Percentiles rank a stretch among this genome's conserved stretches.
phyloP scores from a whole-genome alignment of 2,888 invertebrate genomes.

The Choreutis nemorana region DNA sequence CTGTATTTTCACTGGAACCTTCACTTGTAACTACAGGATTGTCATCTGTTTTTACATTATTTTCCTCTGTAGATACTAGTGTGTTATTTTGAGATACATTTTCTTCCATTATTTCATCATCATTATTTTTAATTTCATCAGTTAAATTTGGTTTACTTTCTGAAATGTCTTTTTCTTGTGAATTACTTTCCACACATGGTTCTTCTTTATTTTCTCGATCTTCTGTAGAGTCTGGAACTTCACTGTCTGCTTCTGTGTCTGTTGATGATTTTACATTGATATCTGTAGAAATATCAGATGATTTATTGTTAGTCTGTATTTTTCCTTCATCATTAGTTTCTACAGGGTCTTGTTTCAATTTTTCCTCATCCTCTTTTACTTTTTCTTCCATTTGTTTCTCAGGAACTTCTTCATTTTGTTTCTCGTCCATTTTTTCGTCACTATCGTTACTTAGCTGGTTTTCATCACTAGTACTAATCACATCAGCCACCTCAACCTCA shows the following conservation, averaged over 20 bases:
- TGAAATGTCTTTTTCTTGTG: no score
- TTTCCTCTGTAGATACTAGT: neutral
- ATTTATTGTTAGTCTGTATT: no score
- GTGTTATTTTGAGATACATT: neutral
- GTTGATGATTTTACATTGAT: no score
- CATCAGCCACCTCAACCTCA: slow-evolving; percentile 20
- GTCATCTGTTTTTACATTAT: neutral
- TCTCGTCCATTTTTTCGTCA: neutral
- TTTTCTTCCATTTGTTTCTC: neutral
- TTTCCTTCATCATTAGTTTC: no score
- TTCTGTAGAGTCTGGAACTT: no score
- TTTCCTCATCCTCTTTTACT: neutral
- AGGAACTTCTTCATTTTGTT: neutral
- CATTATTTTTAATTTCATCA: neutral
- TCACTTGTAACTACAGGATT: slow-evolving; percentile 6
- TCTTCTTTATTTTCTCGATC: no score
- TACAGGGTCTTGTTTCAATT: neutral
- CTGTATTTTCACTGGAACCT: slow-evolving; percentile 2
- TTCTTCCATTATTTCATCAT: neutral
- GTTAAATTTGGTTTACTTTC: no score
- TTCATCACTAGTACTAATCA: neutral
- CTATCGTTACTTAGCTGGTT: neutral
- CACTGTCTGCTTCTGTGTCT: no score
- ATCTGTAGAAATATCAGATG: no score
- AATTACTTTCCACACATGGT: no score